Conservation (phyloP, 2,888 invertebrate species). For the Folsomia manolachei region DNA sequence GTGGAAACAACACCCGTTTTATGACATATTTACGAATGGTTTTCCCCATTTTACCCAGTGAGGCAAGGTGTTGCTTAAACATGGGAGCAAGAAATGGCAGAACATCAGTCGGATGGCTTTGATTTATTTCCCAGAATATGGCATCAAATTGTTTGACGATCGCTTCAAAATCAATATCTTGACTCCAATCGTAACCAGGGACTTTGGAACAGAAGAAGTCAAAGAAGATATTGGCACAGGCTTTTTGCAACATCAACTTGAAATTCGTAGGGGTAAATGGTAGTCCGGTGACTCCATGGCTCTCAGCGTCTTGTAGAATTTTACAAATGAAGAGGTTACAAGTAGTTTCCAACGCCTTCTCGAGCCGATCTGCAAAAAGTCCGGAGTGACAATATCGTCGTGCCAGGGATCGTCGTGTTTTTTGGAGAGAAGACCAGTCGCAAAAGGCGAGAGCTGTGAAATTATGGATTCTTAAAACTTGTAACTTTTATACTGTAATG, state of each 20-base stretch:
- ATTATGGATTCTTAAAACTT: conserved; percentile 42
- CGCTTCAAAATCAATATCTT: conserved; percentile 60
- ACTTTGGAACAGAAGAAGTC: conserved; percentile 81
- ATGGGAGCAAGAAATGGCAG: conserved; percentile 76
- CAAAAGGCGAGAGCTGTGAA: conserved; percentile 78
- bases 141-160: conserved; percentile 74
- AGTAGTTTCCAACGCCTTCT: conserved; percentile 33
- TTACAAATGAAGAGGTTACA: conserved; percentile 27
- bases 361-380: conserved; percentile 41
- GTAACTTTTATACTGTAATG: background rate
- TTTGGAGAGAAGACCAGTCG: conserved; percentile 81
- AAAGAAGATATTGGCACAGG: conserved; percentile 80
- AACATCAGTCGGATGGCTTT: conserved; percentile 82
- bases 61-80: conserved; percentile 67
- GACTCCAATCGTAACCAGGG: conserved; percentile 62
- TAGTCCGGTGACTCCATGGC: conserved; percentile 15
- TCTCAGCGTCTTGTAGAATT: conserved; percentile 24
- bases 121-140: conserved; percentile 89
- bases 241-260: conserved; percentile 69
- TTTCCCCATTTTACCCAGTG: conserved; percentile 67
- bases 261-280: conserved; percentile 55
- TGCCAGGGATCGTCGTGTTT: conserved; percentile 72
- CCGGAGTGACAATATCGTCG: conserved; percentile 65
- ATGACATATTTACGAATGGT: conserved; percentile 72
- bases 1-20: conserved; percentile 62